Conservation (phyloP, 2,113 vertebrate genomes). For the Scartelaos histophorus region DNA sequence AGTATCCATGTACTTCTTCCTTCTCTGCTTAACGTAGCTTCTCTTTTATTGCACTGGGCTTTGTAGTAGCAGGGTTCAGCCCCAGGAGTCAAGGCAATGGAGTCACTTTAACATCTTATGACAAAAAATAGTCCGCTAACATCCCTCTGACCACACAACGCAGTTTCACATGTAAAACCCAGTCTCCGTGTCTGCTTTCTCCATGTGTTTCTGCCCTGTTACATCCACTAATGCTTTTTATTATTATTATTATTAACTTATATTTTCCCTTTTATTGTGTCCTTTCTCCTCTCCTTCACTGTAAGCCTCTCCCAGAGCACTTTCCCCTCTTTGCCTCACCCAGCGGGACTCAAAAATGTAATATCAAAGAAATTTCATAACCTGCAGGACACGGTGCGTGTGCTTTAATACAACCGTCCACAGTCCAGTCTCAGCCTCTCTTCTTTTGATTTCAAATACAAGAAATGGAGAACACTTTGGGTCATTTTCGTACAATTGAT, state of each 20-base stretch:
- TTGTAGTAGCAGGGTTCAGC: neutral
- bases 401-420: slow-evolving; percentile 44
- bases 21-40: neutral
- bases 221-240: neutral
- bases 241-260: slow-evolving; percentile 50
- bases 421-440: slow-evolving; percentile 16
- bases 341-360: slow-evolving; percentile 39
- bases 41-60: neutral
- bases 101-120: slow-evolving; percentile 5
- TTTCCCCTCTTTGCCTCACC: slow-evolving; percentile 31
- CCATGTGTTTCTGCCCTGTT: slow-evolving; percentile 18
- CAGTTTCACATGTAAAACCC: neutral
- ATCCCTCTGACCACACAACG: slow-evolving; percentile 3
- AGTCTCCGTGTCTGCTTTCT: slow-evolving; percentile 20
- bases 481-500: slow-evolving; percentile 12
- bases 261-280: slow-evolving; percentile 31
- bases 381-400: slow-evolving; percentile 43
- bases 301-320: slow-evolving; percentile 21
- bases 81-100: neutral
- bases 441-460: slow-evolving; percentile 32
- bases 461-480: slow-evolving; percentile 7
- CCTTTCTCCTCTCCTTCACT: slow-evolving; percentile 13
- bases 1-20: neutral
- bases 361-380: slow-evolving; percentile 62
- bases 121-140: slow-evolving; percentile 21